phyloP scores from a whole-genome alignment of 35 echinoderm and acorn worm species.

The Apostichopus californicus region DNA sequence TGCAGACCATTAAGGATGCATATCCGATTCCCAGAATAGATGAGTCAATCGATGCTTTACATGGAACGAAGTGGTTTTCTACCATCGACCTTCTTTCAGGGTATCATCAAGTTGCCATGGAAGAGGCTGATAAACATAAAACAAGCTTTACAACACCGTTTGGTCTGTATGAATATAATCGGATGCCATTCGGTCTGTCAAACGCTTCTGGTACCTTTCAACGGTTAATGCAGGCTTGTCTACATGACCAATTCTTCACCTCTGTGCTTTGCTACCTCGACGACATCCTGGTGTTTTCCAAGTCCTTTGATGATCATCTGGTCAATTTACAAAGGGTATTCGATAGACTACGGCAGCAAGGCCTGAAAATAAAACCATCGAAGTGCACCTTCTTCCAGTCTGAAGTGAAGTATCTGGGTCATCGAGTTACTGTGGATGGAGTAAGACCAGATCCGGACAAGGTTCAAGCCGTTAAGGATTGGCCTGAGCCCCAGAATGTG shows the following conservation, averaged over 20 bases:
- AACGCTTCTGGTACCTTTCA: background rate
- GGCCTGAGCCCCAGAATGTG: conserved; percentile 24
- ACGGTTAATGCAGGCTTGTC: background rate
- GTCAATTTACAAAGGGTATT: conserved; percentile 27
- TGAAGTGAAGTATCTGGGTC: conserved; percentile 48
- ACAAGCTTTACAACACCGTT: no score
- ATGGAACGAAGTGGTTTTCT: conserved; percentile 55
- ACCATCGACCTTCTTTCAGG: no score
- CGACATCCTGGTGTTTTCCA: conserved; percentile 50
- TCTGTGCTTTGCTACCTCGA: conserved; percentile 36
- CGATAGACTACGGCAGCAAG: conserved; percentile 24
- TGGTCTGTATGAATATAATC: no score
- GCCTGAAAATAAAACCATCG: conserved; percentile 33
- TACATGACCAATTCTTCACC: background rate
- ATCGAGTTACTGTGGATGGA: conserved; percentile 9
- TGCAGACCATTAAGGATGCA: conserved; percentile 27
- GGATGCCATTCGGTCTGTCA: background rate
- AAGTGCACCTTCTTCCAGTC: conserved; percentile 41
- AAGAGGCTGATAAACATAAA: no score
- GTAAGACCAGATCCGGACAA: conserved; percentile 16
- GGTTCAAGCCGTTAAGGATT: background rate
- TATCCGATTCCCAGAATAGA: conserved; percentile 45
- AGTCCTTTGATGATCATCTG: conserved; percentile 50
- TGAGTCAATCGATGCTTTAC: conserved; percentile 42
- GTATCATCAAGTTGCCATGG: no score